Base-by-base conservation (phyloP, 2,113 vertebrate species). In the Hypanus sabinus region DNA sequence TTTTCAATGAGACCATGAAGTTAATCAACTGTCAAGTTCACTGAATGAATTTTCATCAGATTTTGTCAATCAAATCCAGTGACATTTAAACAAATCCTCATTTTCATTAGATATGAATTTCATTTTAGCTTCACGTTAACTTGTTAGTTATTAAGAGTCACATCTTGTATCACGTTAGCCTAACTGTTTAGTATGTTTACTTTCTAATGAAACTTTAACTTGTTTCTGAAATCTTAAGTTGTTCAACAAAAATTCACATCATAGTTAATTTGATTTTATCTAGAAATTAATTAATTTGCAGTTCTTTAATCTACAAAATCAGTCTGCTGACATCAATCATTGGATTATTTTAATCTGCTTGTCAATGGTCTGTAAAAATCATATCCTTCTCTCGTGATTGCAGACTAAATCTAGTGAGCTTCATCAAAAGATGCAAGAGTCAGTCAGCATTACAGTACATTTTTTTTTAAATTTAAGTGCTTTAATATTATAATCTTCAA, bases 271-370 rank as follows among this genome's bases (percentile, higher is more conserved):
- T 65, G 30, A 88, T 30, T 20, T 88, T n/a, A 65, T 88, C 30
- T 18, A 18, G 11, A 65, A 87, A 30, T 88, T 88, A 14, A 88
- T 62, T 88, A 33, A 8, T 88, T 3, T 88, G 30, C n/a, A 62
- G 33, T 88, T 88, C 57, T 18, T 88, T 33, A 88, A 65, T 33
- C 30, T 33, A 65, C 27, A 88, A 88, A 33, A 65, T 87, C 55
- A 87, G 11, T 33, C 85, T 88, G n/a, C 30, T 88, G 30, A 88
- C 57, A 65, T 36, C n/a, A 33, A 65, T 88, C 46, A 85, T 12
- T 88, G 85, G 57, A 88, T 65, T 65, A 60, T 65, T 65, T 88
- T n/a, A 62, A 88, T 88, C 30, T 65, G 57, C n/a, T 88, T 65
- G 55, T 65, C 60, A 33, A n/a, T 88, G n/a, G 12, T 9, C 60